Percentiles rank a stretch among this genome's conserved stretches.
phyloP scores from a whole-genome alignment of 2,797 vertebrate genomes.

The Onychomys arenicola region DNA sequence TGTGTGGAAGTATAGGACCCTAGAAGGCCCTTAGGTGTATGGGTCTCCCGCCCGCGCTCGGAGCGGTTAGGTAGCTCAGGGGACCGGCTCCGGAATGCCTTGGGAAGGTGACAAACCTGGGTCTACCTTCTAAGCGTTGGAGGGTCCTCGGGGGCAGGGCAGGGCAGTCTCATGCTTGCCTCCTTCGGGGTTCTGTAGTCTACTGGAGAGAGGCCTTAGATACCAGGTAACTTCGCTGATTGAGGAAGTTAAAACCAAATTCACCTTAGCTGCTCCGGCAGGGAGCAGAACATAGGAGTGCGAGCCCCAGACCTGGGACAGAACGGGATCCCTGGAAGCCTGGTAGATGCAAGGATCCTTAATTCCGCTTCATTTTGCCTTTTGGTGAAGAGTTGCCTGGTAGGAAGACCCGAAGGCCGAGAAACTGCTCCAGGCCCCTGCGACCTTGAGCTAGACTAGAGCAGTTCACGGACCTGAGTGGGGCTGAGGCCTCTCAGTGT shows the following conservation, averaged over 20 bases:
- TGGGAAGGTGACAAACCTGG: conserved; percentile 42
- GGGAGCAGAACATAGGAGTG: not conserved
- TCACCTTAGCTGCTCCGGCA: not conserved
- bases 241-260: not conserved
- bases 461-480: fast-evolving
- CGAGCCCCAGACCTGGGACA: no score
- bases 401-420: not conserved
- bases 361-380: not conserved
- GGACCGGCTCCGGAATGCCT: not conserved
- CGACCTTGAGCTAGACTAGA: not conserved
- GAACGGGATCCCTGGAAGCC: not conserved
- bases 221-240: not conserved
- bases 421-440: not conserved
- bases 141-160: not conserved
- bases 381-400: not conserved
- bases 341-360: not conserved
- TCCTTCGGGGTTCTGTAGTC: not conserved
- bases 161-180: not conserved
- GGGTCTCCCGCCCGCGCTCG: not conserved
- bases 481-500: not conserved
- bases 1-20: not conserved
- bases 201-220: not conserved
- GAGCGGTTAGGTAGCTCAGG: conserved; percentile 9
- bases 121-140: not conserved
- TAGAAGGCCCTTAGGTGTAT: conserved; percentile 49